A percentile compares a stretch with the other conserved stretches of the same genome.
phyloP scores from a whole-genome alignment of 2,888 invertebrate species.

The Tanypteryx hageni region DNA sequence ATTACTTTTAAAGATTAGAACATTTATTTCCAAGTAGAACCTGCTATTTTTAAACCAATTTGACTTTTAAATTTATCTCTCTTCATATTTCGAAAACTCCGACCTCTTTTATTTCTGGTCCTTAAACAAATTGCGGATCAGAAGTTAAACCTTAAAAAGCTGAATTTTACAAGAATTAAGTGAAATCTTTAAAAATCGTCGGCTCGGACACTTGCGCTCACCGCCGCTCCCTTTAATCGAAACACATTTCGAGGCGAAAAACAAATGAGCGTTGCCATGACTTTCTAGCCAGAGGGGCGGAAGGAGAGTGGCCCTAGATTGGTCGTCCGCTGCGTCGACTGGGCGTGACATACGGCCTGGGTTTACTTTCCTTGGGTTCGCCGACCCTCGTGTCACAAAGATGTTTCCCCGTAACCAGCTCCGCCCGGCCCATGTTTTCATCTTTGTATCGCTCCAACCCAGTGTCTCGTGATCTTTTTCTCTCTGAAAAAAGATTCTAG shows the following conservation, averaged over 20 bases:
- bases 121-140: too few relatives aligned
- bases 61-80: too few relatives aligned
- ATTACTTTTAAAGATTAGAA: too few relatives aligned
- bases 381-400: background rate
- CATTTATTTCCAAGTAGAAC: too few relatives aligned
- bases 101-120: too few relatives aligned
- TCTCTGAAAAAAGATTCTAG: background rate
- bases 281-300: background rate
- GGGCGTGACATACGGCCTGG: background rate
- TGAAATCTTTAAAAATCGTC: background rate
- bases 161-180: background rate
- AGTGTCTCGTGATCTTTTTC: background rate
- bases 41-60: too few relatives aligned
- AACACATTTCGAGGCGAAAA: background rate
- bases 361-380: conserved; percentile 1
- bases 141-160: too few relatives aligned
- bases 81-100: too few relatives aligned
- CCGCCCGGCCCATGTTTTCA: background rate
- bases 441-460: background rate
- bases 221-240: background rate
- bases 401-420: background rate
- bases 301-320: background rate
- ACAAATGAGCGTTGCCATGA: background rate
- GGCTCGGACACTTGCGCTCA: background rate
- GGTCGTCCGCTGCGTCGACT: background rate